Percentiles rank a stretch among this genome's conserved stretches.
Conservation (phyloP, 2,797 vertebrate genomes). For the Rousettus madagascariensis region DNA sequence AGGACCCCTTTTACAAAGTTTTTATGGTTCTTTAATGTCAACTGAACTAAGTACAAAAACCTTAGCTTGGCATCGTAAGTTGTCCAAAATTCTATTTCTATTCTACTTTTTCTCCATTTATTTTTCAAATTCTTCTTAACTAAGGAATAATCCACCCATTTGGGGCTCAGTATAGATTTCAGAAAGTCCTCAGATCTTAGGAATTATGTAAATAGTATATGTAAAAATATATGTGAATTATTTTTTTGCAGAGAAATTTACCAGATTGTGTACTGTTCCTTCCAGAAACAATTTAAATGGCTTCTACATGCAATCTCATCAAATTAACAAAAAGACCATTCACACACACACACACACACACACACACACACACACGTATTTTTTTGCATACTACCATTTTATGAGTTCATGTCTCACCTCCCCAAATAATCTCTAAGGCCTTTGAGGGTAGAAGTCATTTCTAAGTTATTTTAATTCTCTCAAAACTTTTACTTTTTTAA, state of each 20-base stretch:
- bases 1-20: neutral
- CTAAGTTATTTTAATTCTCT: neutral
- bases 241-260: neutral
- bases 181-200: neutral
- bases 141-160: neutral
- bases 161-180: neutral
- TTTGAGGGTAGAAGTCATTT: neutral
- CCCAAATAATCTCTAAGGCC: neutral
- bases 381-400: neutral
- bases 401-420: neutral
- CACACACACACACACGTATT: neutral
- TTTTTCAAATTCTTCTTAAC: neutral
- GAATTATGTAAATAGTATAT: neutral
- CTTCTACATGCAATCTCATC: neutral
- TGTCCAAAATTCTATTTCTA: neutral
- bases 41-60: neutral
- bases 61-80: neutral
- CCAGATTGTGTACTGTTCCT: neutral
- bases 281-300: neutral
- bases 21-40: neutral
- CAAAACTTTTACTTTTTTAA: neutral
- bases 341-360: neutral
- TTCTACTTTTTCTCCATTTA: neutral
- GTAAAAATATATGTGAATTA: neutral
- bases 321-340: neutral